Evolutionary conservation across 2,888 invertebrate genomes (phyloP).

Genomic region (Catonia carolina): DNA sequence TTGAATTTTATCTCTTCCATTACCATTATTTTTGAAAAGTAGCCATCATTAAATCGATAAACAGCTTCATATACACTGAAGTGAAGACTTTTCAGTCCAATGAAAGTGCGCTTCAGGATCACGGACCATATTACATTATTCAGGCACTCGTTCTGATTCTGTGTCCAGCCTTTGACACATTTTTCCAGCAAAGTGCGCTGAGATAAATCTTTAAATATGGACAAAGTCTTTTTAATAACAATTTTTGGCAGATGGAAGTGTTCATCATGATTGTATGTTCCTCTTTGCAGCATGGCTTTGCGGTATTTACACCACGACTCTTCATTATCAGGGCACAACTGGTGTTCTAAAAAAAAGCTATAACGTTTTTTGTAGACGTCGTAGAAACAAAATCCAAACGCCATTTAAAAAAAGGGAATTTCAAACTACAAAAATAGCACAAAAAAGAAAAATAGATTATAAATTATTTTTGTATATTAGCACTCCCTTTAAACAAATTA

Average conservation of each 20-base stretch:
- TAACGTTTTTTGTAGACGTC: no score
- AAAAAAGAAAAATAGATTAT: no score
- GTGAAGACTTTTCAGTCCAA: not conserved
- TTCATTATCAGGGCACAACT: conserved; percentile 30
- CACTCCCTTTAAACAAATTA: no score
- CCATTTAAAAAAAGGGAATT: no score
- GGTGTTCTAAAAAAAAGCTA: no score
- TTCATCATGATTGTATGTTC: conserved; percentile 8
- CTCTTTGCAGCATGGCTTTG: conserved; percentile 16
- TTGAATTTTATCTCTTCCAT: no score
- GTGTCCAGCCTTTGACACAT: conserved; percentile 22
- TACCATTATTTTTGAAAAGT: not conserved
- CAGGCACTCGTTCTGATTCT: conserved; percentile 14
- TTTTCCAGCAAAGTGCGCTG: conserved; percentile 20
- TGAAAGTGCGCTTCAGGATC: not conserved
- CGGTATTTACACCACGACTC: conserved; percentile 32
- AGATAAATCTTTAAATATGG: conserved; percentile 26
- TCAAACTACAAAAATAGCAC: no score
- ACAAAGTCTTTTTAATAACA: conserved; percentile 22
- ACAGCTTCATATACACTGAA: conserved; percentile 1
- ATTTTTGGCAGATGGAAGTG: conserved; percentile 20
- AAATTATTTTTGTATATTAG: no score
- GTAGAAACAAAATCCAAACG: no score
- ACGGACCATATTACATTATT: conserved; percentile 2
- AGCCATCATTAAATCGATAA: not conserved